Evolutionary conservation across 2,888 invertebrate species (phyloP).

Genomic region (Linnaemya vulpina): DNA sequence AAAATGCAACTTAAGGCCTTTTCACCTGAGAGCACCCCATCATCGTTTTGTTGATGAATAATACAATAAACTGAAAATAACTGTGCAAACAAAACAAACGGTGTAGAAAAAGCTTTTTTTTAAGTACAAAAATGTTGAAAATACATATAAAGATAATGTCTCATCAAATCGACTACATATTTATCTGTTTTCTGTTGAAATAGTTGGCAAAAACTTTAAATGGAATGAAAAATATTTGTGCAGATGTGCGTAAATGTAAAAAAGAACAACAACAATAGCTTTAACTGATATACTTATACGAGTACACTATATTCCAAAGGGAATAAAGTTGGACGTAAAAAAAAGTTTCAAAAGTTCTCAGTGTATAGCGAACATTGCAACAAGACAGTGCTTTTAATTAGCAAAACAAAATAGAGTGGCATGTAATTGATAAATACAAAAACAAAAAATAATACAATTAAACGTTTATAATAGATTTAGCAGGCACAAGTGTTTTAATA

Average conservation of each 20-base stretch:
- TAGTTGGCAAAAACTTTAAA: constrained; percentile 41
- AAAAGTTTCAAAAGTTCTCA: constrained; percentile 62
- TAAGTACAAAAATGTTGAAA: constrained; percentile 30
- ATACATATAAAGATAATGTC: neutral
- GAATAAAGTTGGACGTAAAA: constrained; percentile 43
- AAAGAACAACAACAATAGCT: neutral
- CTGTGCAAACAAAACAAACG: neutral
- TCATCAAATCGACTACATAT: constrained; percentile 60
- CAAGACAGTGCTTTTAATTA: constrained; percentile 49
- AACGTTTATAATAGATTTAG: neutral
- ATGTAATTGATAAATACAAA: constrained; percentile 2
- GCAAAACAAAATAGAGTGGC: constrained; percentile 3
- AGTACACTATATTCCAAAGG: neutral
- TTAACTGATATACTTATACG: neutral
- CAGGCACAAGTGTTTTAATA: neutral
- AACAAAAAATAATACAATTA: constrained; percentile 38
- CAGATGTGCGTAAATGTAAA: neutral
- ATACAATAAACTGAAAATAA: neutral
- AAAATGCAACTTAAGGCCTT: neutral
- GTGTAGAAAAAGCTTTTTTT: constrained; percentile 42
- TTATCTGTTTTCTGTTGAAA: constrained; percentile 57
- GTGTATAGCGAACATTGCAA: constrained; percentile 62
- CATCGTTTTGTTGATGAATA: neutral
- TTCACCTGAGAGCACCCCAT: too few species aligned
- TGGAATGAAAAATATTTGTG: constrained; percentile 6